These are phyloP conservation scores for Orussus abietinus DNA, from an alignment of 1,140 invertebrate genomes.

Conservation along the genomic window DNA sequence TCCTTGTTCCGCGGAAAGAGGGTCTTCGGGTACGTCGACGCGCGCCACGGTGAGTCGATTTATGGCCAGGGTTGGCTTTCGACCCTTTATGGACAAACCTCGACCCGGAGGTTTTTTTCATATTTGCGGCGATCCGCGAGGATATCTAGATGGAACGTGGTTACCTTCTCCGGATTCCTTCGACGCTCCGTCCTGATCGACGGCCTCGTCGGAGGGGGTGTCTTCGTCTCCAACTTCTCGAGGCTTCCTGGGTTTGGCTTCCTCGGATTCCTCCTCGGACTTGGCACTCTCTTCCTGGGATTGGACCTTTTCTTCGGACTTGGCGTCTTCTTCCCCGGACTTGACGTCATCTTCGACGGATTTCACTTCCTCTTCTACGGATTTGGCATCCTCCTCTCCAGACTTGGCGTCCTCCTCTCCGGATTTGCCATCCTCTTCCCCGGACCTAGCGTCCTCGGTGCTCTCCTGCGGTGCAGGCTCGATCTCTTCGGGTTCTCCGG, in stretches of 20 bases:
- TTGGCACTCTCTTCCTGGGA: constrained; percentile 13
- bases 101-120: too few species aligned
- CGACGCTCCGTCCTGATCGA: constrained; percentile 22
- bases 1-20: too few species aligned
- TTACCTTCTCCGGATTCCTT: constrained; percentile 46
- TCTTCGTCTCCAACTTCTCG: constrained; percentile 22
- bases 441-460: constrained; percentile 6
- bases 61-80: too few species aligned
- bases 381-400: constrained; percentile 30
- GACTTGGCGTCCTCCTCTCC: constrained; percentile 32
- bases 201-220: too few species aligned
- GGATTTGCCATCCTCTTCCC: constrained; percentile 37
- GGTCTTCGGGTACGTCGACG: constrained; percentile 61
- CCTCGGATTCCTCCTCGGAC: constrained; percentile 4
- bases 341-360: constrained; percentile 9
- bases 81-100: too few species aligned
- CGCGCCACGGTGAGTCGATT: too few species aligned
- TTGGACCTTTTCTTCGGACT: constrained; percentile 17
- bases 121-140: too few species aligned
- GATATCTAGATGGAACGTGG: too few species aligned
- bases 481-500: too few species aligned
- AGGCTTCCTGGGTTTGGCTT: constrained; percentile 13
- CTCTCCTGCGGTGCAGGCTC: constrained; percentile 12
- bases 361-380: constrained; percentile 10
- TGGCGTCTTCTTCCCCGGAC: constrained; percentile 15